Conservation (phyloP, 2,797 vertebrate genomes). For the Zalophus californianus region DNA sequence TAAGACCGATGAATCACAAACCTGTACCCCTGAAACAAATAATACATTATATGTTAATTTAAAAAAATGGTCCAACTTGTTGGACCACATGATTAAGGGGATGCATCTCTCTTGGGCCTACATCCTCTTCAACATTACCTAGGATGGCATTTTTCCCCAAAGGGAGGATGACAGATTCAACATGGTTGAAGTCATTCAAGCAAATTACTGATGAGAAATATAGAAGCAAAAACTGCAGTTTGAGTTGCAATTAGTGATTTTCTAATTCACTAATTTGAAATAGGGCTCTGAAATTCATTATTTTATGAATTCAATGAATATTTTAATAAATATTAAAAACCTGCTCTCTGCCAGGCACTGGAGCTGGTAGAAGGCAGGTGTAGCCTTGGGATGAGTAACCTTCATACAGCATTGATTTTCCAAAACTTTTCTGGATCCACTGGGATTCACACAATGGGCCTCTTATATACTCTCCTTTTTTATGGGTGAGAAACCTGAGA, state of each 20-base stretch:
- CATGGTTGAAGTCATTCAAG: neutral
- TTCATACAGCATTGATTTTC: neutral
- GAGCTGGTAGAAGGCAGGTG: neutral
- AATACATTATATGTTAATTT: no score
- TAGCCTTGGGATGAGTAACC: neutral
- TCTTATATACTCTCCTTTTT: neutral
- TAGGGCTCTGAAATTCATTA: neutral
- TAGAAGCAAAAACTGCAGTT: slow-evolving; percentile 24
- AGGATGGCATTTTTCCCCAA: neutral
- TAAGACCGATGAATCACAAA: no score
- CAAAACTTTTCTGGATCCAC: neutral
- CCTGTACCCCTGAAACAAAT: no score
- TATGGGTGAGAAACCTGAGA: neutral
- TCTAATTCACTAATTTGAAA: neutral
- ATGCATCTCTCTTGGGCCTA: slow-evolving; percentile 32
- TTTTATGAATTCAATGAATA: slow-evolving; percentile 41
- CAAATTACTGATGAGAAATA: slow-evolving; percentile 51
- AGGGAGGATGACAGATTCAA: neutral
- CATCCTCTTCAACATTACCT: neutral
- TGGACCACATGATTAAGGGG: neutral
- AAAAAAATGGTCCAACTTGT: neutral
- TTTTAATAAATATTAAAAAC: slow-evolving; percentile 33
- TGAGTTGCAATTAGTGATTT: neutral
- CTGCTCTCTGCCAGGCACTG: neutral
- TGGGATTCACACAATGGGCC: neutral